These are phyloP conservation scores for Diceros bicornis DNA, from an alignment of 2,797 vertebrate species.

Conservation along the genomic window DNA sequence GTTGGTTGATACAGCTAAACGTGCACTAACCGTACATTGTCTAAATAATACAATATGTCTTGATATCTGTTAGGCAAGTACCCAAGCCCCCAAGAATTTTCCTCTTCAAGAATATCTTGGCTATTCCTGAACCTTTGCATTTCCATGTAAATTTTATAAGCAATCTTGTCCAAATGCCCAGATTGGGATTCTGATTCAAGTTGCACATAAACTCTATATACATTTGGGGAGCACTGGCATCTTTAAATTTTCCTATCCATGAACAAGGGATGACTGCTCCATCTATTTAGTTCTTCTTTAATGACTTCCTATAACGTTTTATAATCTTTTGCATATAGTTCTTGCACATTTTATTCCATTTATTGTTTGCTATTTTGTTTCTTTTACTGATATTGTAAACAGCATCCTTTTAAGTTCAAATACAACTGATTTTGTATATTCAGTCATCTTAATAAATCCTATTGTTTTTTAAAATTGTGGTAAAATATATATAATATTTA, in stretches of 20 bases:
- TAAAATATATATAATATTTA: not conserved
- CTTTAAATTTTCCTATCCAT: not conserved
- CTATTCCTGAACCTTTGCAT: not conserved
- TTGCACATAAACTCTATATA: not conserved
- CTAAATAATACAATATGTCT: not conserved
- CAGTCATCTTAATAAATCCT: not conserved
- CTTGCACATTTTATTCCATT: not conserved
- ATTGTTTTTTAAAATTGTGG: not conserved
- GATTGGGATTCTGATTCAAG: not conserved
- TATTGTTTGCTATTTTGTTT: not conserved
- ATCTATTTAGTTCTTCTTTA: not conserved
- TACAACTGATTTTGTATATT: not conserved
- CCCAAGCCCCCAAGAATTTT: not conserved
- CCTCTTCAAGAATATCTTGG: not conserved
- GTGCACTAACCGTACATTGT: not conserved
- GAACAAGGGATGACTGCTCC: not conserved
- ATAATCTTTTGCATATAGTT: not conserved
- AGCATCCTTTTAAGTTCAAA: not conserved
- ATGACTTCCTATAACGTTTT: not conserved
- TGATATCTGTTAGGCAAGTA: not conserved
- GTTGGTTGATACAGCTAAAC: not conserved
- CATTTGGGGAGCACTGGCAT: not conserved
- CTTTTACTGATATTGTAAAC: not conserved
- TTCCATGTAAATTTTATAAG: constrained; percentile 47
- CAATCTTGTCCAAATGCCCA: not conserved